Base-by-base conservation (phyloP, 2,797 vertebrate species). In the Chromis chromis region DNA sequence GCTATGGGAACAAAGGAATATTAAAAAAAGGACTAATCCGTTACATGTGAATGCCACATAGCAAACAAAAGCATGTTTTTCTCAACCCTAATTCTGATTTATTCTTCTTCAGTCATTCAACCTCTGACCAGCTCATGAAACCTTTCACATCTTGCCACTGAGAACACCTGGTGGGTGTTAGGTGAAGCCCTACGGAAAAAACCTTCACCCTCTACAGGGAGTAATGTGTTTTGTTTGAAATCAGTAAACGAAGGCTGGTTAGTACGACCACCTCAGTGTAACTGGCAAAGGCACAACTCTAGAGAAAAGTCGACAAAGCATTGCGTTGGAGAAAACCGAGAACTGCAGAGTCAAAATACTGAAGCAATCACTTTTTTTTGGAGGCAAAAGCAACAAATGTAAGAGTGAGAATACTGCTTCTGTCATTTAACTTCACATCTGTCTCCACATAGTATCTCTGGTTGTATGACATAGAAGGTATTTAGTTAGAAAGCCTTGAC, bases 31-130 rank as follows among this genome's bases (percentile, higher is more conserved):
- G 4, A 74, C 22, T 70, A 61, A 61, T 61, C 24, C 1, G 3
- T 68, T 69, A 53, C 59, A 78, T 56, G 52, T 70, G 31, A 84
- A 65, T 48, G 56, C 68, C 65, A 84, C 68, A 65, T 63, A 69
- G 67, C 58, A 70, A 46, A 61, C 12, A 50, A 56, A 44, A 19
- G 27, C 62, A 36, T 33, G 16, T 64, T 65, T 76, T 65, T 48
- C 21, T 53, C 21, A 16, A 22, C 6, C 56, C 2, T 57, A 4
- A 53, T 50, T 4, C 67, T 0, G 7, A 53, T 63, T 69, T 60
- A 61, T 44, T 79, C 17, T 57, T 54, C 54, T 65, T 33, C 1
- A 11, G 19, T 13, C 36, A 77, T 55, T 70, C 19, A 33, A 70
- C 58, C 10, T 55, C 49, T 68, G 48, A 13, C 54, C 54, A 40